Percentiles rank a stretch among this genome's conserved stretches.
Evolutionary conservation across 23 tunicate species (phyloP).

Genomic region (Trididemnum nubilum): DNA sequence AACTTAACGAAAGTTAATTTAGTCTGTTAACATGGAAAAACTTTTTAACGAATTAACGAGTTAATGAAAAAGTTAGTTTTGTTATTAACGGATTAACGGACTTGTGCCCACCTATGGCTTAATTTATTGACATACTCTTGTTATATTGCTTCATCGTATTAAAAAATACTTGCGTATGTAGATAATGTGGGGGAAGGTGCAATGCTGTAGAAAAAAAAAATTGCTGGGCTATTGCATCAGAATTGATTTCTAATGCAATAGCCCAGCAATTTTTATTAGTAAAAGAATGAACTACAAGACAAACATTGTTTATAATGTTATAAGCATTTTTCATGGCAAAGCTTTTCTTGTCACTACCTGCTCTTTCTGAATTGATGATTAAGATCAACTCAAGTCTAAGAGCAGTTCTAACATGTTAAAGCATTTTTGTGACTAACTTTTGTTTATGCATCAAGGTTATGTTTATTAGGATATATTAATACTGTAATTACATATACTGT

Average conservation of each 20-base stretch:
- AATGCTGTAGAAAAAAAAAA: neutral
- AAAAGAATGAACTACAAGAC: neutral
- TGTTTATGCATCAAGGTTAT: neutral
- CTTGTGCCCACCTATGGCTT: too few species aligned
- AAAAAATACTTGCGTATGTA: neutral
- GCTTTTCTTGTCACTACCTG: conserved; percentile 1
- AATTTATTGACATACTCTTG: neutral
- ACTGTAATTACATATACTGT: neutral
- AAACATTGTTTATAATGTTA: neutral
- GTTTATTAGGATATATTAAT: neutral
- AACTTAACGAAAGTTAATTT: too few species aligned
- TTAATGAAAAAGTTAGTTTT: too few species aligned
- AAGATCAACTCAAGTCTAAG: neutral
- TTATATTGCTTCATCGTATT: neutral
- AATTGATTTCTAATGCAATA: neutral
- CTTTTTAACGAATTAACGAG: too few species aligned
- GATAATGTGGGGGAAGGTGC: too few species aligned
- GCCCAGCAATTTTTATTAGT: neutral
- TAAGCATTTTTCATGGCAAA: neutral
- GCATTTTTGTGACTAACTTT: neutral
- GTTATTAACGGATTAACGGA: too few species aligned
- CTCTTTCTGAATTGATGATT: neutral
- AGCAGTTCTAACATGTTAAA: neutral
- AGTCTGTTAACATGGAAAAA: too few species aligned
- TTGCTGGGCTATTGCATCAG: too few species aligned